Conservation (phyloP, 2,113 vertebrate species). For the Sorex araneus region DNA sequence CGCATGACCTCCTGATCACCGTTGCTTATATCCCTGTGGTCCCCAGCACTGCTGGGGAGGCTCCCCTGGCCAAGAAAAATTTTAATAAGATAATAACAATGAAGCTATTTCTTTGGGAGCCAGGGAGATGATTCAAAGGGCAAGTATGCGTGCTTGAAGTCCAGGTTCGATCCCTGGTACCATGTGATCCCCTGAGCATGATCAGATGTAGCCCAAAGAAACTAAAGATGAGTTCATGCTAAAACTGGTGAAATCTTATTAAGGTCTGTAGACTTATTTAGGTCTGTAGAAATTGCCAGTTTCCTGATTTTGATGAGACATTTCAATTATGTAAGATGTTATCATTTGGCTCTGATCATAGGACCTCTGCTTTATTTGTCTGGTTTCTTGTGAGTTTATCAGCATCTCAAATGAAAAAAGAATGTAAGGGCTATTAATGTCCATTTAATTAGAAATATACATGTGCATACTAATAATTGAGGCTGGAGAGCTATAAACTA, state of each 20-base stretch:
- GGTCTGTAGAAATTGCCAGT: background rate
- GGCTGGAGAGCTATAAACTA: slow-evolving; percentile 25
- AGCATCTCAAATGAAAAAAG: slow-evolving; percentile 23
- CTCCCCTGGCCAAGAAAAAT: too few relatives aligned
- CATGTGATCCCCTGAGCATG: too few relatives aligned
- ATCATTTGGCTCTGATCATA: background rate
- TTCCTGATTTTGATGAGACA: background rate
- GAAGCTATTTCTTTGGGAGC: too few relatives aligned
- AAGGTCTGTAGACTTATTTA: background rate
- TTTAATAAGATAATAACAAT: too few relatives aligned
- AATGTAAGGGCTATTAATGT: background rate
- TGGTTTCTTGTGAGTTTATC: slow-evolving; percentile 23
- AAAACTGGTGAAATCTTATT: slow-evolving; percentile 2
- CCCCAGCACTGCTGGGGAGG: too few relatives aligned
- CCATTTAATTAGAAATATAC: slow-evolving; percentile 24
- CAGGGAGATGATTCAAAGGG: too few relatives aligned
- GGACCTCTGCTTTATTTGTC: background rate
- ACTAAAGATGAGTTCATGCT: background rate
- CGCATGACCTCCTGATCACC: too few relatives aligned
- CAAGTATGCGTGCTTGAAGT: too few relatives aligned
- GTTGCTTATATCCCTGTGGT: too few relatives aligned
- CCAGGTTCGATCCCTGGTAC: too few relatives aligned
- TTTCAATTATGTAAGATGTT: background rate
- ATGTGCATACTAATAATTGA: background rate
- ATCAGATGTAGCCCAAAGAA: too few relatives aligned